These are phyloP conservation scores for Norana najaformis DNA, from an alignment of 2,888 invertebrate genomes.

Conservation along the genomic window DNA sequence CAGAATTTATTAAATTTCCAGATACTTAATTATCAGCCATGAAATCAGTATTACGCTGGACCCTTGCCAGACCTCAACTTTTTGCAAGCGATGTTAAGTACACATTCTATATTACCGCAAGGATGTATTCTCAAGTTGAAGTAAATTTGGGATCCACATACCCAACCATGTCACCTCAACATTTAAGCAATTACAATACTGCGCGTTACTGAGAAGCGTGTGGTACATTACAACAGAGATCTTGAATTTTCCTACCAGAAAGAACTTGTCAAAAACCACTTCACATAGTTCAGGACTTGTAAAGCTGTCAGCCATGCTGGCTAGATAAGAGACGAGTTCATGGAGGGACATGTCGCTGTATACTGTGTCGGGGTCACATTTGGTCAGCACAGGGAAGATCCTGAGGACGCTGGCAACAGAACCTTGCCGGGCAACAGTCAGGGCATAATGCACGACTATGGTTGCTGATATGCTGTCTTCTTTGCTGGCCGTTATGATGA, in stretches of 20 bases:
- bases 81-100: neutral
- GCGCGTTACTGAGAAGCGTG: too few relatives aligned
- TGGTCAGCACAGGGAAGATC: conserved; percentile 82
- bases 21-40: neutral
- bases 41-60: neutral
- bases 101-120: neutral
- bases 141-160: neutral
- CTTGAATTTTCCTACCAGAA: conserved; percentile 69
- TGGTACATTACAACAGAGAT: neutral
- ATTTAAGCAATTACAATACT: too few relatives aligned
- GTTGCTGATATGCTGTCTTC: conserved; percentile 37
- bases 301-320: conserved; percentile 89
- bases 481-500: conserved; percentile 29
- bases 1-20: neutral
- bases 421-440: conserved; percentile 70
- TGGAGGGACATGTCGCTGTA: conserved; percentile 94
- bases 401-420: conserved; percentile 79
- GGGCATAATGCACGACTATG: conserved; percentile 39
- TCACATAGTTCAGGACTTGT: conserved; percentile 91
- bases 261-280: conserved; percentile 91
- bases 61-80: neutral
- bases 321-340: conserved; percentile 80
- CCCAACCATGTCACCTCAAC: neutral
- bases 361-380: conserved; percentile 85
- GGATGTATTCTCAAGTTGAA: neutral